Base-by-base conservation (phyloP, 2,113 vertebrate genomes). In the Hemicordylus capensis region DNA sequence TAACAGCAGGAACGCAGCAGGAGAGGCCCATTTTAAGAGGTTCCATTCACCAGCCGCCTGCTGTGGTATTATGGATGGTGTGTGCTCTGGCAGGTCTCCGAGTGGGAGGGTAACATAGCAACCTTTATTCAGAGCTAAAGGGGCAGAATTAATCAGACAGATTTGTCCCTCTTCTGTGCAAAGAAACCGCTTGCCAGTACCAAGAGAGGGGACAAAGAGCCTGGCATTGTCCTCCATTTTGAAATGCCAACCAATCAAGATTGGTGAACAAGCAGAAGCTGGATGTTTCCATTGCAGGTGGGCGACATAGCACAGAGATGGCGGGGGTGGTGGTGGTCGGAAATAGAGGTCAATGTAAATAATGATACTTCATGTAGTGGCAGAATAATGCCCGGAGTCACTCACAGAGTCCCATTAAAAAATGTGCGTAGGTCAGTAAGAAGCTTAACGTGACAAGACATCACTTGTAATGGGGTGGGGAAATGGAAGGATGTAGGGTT, bases 121-220 rank as follows among this genome's bases (percentile, higher is more conserved):
- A 94, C 94, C 89, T 86, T 89, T 94, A 94, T 95, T 94, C 89
- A 92, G 91, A 93, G 85, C 84, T 89, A 91, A 92, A 93, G 91
- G 80, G 93, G 88, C 88, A 94, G 92, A 94, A 95, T 93, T 94
- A 94, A 95, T 93, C 91, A 91, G 91, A 34, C 88, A 86, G 89
- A 92, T 92, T 93, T 91, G 91, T 94, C 93, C 92, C 92, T 90
- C 86, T 91, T 79, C 86, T 84, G 89, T 91, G 76, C 72, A 91
- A 82, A 91, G 91, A 91, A 90, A 86, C 94, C 75, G 89, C 88
- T 85, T 89, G 76, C 83, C 91, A 93, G 74, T 90, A 90, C 91
- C 85, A 90, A 90, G 85, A 93, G 66, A 2, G 1, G 37, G 89
- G 93, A 94, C 91, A 95, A 95, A 94, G 91, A 92, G 84, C 75